Evolutionary conservation across 2,888 invertebrate genomes (phyloP).

Genomic region (Drosophila borborema): DNA sequence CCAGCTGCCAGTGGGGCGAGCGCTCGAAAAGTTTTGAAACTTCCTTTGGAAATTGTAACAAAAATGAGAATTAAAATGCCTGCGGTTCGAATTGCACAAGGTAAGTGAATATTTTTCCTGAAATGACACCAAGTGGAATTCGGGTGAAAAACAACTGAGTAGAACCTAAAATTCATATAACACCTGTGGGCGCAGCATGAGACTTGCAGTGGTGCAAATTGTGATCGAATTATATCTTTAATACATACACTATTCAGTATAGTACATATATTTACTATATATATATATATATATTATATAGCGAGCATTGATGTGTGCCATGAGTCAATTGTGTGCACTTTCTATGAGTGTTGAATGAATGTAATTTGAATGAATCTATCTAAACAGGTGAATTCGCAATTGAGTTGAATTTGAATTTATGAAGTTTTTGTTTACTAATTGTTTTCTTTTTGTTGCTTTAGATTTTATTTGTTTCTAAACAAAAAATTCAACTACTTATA

Average conservation of each 20-base stretch:
- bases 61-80: conserved; percentile 99
- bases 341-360: too few species aligned
- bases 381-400: not conserved
- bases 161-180: not conserved
- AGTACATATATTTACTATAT: not conserved
- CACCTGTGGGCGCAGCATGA: conserved; percentile 2
- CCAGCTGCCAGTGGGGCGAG: conserved; percentile 60
- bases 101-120: conserved; percentile 87
- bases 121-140: not conserved
- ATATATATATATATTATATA: not conserved
- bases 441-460: not conserved
- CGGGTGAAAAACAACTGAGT: not conserved
- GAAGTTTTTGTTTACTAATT: not conserved
- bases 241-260: not conserved
- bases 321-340: not conserved
- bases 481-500: too few species aligned
- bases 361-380: not conserved
- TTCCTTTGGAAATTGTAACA: conserved; percentile 75
- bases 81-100: conserved; percentile 98
- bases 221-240: not conserved
- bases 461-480: too few species aligned
- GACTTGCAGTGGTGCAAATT: not conserved
- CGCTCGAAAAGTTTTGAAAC: conserved; percentile 63
- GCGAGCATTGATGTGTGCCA: not conserved
- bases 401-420: not conserved